Evolutionary conservation across 1,140 invertebrate genomes (phyloP).

Genomic region (Saccostrea glomerata): DNA sequence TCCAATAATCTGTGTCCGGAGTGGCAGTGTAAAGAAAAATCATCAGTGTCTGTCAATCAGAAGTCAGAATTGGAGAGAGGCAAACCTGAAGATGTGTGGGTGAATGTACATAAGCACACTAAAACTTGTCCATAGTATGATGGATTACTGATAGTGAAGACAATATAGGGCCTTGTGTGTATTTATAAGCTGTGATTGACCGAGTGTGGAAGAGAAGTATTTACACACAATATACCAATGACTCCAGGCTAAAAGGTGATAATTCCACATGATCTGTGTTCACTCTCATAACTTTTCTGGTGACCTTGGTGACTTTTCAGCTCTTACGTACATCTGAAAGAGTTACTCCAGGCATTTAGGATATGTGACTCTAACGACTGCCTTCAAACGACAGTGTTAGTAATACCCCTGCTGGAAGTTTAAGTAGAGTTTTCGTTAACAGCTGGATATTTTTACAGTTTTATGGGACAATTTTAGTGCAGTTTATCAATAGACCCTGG

Average conservation of each 20-base stretch:
- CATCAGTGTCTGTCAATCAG: background rate
- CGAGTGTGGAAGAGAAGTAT: background rate
- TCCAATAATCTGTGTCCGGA: too few relatives aligned
- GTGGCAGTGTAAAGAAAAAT: background rate
- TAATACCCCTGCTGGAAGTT: conserved; percentile 22
- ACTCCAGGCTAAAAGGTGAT: background rate
- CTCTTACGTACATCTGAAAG: background rate
- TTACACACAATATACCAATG: conserved; percentile 7
- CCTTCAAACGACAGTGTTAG: background rate
- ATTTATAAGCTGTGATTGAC: background rate
- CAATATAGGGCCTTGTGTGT: background rate
- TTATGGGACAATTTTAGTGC: conserved; percentile 27
- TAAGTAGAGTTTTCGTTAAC: background rate
- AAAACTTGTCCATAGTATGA: background rate
- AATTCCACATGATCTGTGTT: conserved; percentile 28
- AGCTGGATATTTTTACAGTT: conserved; percentile 1
- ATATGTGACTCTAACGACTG: background rate
- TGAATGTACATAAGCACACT: conserved; percentile 19
- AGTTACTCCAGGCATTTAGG: conserved; percentile 6
- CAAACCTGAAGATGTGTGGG: background rate
- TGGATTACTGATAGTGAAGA: conserved; percentile 6
- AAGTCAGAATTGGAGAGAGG: background rate
- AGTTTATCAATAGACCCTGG: background rate
- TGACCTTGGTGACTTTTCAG: conserved; percentile 20
- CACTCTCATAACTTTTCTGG: background rate